Percentiles rank a stretch among this genome's conserved stretches.
Evolutionary conservation across 2,113 vertebrate species (phyloP).

Genomic region (Hystrix cristata): DNA sequence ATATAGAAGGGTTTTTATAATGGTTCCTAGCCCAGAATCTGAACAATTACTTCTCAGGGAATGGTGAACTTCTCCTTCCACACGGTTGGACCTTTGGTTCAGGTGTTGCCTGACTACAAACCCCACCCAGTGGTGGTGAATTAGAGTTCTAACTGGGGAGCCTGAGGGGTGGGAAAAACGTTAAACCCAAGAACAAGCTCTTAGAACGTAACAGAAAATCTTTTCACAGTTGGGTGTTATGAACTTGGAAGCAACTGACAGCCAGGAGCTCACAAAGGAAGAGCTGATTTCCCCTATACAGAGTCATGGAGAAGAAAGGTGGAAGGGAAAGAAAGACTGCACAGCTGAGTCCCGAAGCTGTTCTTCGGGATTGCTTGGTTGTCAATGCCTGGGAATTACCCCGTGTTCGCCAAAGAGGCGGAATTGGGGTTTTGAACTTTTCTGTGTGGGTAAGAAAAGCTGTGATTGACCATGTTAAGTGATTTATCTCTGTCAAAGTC

Average conservation of each 20-base stretch:
- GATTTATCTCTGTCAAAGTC: not conserved
- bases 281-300: accelerated
- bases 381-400: not conserved
- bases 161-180: too few relatives aligned
- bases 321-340: not conserved
- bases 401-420: not conserved
- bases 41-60: not conserved
- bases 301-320: too few relatives aligned
- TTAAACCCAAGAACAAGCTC: not conserved
- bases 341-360: not conserved
- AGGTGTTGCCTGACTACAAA: not conserved
- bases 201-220: not conserved
- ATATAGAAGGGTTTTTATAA: not conserved
- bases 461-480: not conserved
- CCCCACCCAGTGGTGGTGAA: accelerated
- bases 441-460: not conserved
- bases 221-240: not conserved
- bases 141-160: accelerated
- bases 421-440: not conserved
- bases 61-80: accelerated
- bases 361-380: not conserved
- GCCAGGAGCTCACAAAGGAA: accelerated
- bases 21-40: not conserved
- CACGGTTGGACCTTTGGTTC: too few relatives aligned
- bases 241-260: not conserved